phyloP scores from a whole-genome alignment of 2,888 invertebrate species.

The Nysson spinosus region DNA sequence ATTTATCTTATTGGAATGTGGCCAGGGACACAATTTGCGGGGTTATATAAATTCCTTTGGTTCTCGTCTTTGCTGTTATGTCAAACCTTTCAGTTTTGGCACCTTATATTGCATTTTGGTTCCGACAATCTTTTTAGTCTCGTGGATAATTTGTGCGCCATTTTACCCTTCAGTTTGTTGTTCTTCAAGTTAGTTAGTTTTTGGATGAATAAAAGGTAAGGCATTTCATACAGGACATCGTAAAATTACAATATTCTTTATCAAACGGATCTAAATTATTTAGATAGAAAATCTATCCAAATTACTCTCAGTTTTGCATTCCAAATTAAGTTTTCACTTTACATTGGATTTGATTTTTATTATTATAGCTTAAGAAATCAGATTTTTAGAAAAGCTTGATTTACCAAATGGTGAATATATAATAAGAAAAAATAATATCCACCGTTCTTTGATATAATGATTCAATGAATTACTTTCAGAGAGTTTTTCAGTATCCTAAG shows the following conservation, averaged over 20 bases:
- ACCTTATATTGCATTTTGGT: constrained; percentile 5
- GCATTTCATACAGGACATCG: background rate
- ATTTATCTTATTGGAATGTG: constrained; percentile 16
- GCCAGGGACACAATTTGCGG: constrained; percentile 4
- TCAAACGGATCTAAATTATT: too few species aligned
- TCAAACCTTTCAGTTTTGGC: constrained; percentile 13
- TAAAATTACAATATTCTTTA: too few species aligned
- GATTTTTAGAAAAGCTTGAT: too few species aligned
- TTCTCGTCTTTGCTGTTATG: constrained; percentile 1
- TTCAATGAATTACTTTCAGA: constrained; percentile 25
- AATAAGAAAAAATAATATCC: too few species aligned
- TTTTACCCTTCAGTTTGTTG: constrained; percentile 9
- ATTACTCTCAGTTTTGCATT: too few species aligned
- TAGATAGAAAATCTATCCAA: too few species aligned
- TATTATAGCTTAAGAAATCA: background rate
- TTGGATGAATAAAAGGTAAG: constrained; percentile 22
- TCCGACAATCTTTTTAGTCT: constrained; percentile 9
- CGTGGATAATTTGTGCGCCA: constrained; percentile 9
- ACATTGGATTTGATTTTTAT: background rate
- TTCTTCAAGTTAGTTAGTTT: constrained; percentile 14
- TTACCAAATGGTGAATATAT: too few species aligned
- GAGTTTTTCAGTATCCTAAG: constrained; percentile 19
- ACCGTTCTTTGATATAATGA: too few species aligned
- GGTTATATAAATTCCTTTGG: constrained; percentile 14
- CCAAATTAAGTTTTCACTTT: background rate